phyloP scores from a whole-genome alignment of 2,797 vertebrate genomes.

The Tapera naevia region DNA sequence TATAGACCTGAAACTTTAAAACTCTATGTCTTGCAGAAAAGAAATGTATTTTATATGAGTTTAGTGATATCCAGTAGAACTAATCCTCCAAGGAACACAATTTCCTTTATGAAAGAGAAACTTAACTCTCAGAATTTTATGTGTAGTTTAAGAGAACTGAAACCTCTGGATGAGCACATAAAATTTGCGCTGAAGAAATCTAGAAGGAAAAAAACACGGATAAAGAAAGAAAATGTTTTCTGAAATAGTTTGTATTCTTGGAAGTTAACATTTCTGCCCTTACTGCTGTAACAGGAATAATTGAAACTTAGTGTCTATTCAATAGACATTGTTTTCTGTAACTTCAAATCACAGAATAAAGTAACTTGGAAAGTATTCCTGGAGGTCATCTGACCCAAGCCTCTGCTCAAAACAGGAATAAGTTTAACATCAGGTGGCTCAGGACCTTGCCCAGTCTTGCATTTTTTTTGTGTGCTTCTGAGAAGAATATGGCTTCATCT shows the following conservation, averaged over 20 bases:
- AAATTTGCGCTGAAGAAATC: conserved; percentile 13
- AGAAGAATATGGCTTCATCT: not conserved
- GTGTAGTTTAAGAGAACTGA: conserved; percentile 8
- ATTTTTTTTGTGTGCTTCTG: not conserved
- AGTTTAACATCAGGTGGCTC: not conserved
- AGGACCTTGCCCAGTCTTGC: not conserved
- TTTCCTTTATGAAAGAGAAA: conserved; percentile 19
- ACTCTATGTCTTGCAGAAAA: not conserved
- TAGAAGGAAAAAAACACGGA: not conserved
- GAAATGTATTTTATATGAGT: not conserved
- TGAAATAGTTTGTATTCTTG: not conserved
- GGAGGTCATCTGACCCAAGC: not conserved
- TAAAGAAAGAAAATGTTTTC: not conserved
- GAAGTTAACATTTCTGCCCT: not conserved
- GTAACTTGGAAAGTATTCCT: not conserved
- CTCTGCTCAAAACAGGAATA: not conserved
- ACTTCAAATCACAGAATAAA: not conserved
- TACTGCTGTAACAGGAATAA: not conserved
- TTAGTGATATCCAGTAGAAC: not conserved
- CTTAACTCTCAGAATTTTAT: not conserved
- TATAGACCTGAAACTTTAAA: not conserved
- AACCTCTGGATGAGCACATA: not conserved
- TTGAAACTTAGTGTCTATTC: not conserved
- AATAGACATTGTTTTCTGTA: not conserved
- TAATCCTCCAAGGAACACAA: conserved; percentile 6